Evolutionary conservation across 1,140 invertebrate species (phyloP).

Genomic region (Augochlora pura): DNA sequence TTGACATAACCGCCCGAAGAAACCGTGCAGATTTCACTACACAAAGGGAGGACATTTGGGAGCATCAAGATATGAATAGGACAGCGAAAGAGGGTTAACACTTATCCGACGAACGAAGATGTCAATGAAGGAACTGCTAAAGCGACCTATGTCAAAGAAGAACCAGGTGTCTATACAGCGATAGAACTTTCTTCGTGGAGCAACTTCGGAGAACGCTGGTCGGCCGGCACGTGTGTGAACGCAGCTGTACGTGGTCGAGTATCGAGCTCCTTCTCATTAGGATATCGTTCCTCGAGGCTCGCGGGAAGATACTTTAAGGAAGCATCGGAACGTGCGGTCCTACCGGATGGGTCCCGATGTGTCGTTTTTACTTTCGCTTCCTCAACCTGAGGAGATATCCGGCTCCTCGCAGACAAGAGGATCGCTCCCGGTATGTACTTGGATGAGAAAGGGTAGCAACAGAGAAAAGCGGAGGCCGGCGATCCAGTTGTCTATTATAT

Average conservation of each 20-base stretch:
- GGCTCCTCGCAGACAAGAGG: no score
- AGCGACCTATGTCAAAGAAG: neutral
- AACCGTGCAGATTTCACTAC: no score
- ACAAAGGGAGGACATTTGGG: no score
- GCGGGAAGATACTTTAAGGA: conserved; percentile 66
- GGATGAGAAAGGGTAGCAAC: neutral
- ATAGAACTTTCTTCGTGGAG: neutral
- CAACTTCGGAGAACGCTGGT: neutral
- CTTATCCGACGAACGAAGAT: neutral
- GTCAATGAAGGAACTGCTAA: neutral
- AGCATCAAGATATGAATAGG: no score
- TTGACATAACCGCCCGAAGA: no score
- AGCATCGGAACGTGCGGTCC: conserved; percentile 60
- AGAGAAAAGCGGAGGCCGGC: neutral
- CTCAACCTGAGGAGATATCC: neutral
- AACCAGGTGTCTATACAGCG: neutral
- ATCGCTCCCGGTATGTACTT: no score
- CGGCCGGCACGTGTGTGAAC: conserved; percentile 42
- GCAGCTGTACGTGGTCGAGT: conserved; percentile 57
- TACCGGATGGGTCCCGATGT: conserved; percentile 42
- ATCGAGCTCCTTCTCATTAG: conserved; percentile 46
- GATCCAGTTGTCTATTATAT: conserved; percentile 31
- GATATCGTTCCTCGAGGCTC: conserved; percentile 51
- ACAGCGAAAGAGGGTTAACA: no score
- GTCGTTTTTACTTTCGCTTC: conserved; percentile 50